These are phyloP conservation scores for Apamea crenata DNA, from an alignment of 2,888 invertebrate species.

Conservation along the genomic window DNA sequence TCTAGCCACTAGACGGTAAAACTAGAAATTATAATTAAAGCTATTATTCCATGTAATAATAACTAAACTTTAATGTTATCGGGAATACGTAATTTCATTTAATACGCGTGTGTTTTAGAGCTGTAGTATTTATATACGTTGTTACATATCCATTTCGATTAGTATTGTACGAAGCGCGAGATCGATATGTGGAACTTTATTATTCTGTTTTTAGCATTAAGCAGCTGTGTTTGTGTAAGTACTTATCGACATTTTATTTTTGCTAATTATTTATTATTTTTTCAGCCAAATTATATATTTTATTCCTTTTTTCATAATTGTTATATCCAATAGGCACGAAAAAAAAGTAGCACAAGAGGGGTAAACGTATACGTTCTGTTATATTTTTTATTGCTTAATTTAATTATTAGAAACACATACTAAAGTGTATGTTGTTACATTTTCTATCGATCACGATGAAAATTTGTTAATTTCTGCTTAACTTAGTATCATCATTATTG, in stretches of 20 bases:
- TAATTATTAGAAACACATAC: not conserved
- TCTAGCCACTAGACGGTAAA: slow-evolving; percentile 34
- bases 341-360: not conserved
- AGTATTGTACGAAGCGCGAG: slow-evolving; percentile 45
- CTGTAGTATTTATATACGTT: slow-evolving; percentile 55
- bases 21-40: slow-evolving; percentile 41
- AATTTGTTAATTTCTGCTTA: not conserved
- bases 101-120: slow-evolving; percentile 43
- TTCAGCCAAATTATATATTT: not conserved
- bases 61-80: slow-evolving; percentile 48
- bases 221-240: slow-evolving; percentile 53
- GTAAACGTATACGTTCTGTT: not conserved
- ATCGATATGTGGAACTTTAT: slow-evolving; percentile 52
- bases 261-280: not conserved
- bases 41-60: slow-evolving; percentile 43
- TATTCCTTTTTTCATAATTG: not conserved
- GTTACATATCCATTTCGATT: slow-evolving; percentile 43
- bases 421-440: not conserved
- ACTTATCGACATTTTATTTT: not conserved
- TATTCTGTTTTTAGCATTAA: slow-evolving; percentile 49
- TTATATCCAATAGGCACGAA: not conserved
- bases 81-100: slow-evolving; percentile 48
- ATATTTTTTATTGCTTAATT: not conserved
- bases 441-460: not conserved
- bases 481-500: not conserved